Evolutionary conservation across 2,113 vertebrate genomes (phyloP), one percentile per base, ranked within the genome.

Genomic region (Thermophis baileyi): DNA sequence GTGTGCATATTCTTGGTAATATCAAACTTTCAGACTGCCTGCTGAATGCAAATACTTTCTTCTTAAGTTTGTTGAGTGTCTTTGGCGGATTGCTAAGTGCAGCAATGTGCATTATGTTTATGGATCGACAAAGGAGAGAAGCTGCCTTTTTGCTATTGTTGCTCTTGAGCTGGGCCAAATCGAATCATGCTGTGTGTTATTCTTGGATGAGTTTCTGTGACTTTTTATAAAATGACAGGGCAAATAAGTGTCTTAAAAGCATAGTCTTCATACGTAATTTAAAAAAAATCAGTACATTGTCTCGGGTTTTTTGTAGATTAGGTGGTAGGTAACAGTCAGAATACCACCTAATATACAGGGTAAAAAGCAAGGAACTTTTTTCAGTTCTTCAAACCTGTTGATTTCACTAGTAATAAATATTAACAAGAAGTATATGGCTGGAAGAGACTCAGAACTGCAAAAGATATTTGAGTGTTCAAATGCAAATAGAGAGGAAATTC

Each of bases 371-470:
- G 35, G 18, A 20, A 81, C 6, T 9, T 44, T 81, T 81, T 81
- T 44, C 74, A 81, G 18, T 81, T 81, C 18, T 81, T 81, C 49
- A 44, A 81, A 92, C 40, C 51, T 94, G 27, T 88, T 92, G 0
- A 0, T 44, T 18, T 1, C 0, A 4, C 14, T n/a, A 14, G 27
- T 0, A 9, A 46, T 49, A 2, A 0, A 22, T 20, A 0, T 85
- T 85, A 1, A 35, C 0, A 8, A 0, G 55, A 2, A 0, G 0
- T 0, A 54, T 0, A 3, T 7, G 14, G 60, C 60, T 27, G 8
- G 60, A 55, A 85, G 25, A 54, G n/a, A 27, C 27, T 55, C n/a
- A 47, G 69, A 10, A 40, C 40, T 92, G 53, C 40, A 49, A 89
- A 46, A n/a, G 54, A 46, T 57, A 54, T 8, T 57, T 89, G 50